A percentile compares a stretch with the other conserved stretches of the same genome.
Conservation (phyloP, 2,113 vertebrate species). For the Mystacornis crossleyi region DNA sequence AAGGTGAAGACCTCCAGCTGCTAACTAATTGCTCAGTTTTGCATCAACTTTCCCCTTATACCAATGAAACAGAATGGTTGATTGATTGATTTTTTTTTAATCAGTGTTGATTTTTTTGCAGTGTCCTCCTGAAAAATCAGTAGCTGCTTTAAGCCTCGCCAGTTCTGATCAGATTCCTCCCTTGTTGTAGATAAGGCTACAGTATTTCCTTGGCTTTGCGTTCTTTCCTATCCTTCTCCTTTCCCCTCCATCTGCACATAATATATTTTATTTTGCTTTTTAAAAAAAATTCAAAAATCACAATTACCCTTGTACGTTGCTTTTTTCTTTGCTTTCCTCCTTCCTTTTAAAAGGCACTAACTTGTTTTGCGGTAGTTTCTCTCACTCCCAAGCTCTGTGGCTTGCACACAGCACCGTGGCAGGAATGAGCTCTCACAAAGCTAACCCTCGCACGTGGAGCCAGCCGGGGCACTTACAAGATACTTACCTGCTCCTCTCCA, state of each 20-base stretch:
- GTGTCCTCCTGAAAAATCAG: constrained; percentile 60
- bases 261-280: not conserved
- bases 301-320: not conserved
- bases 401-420: not conserved
- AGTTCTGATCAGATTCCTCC: not conserved
- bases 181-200: not conserved
- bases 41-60: constrained; percentile 22
- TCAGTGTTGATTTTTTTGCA: constrained; percentile 67
- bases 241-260: not conserved
- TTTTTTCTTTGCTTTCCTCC: not conserved
- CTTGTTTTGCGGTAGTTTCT: not conserved
- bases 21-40: constrained; percentile 71
- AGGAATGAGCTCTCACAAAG: constrained; percentile 32
- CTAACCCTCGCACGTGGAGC: not conserved
- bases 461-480: rapidly evolving
- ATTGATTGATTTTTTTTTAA: not conserved
- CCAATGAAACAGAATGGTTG: constrained; percentile 21
- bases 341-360: constrained; percentile 3
- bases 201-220: constrained; percentile 18
- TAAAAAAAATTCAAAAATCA: not conserved
- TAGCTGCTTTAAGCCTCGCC: constrained; percentile 39
- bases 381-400: constrained; percentile 20
- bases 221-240: not conserved
- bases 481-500: not conserved
- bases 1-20: constrained; percentile 88